Evolutionary conservation across 2,113 vertebrate species (phyloP).

Genomic region (Camelus dromedarius): DNA sequence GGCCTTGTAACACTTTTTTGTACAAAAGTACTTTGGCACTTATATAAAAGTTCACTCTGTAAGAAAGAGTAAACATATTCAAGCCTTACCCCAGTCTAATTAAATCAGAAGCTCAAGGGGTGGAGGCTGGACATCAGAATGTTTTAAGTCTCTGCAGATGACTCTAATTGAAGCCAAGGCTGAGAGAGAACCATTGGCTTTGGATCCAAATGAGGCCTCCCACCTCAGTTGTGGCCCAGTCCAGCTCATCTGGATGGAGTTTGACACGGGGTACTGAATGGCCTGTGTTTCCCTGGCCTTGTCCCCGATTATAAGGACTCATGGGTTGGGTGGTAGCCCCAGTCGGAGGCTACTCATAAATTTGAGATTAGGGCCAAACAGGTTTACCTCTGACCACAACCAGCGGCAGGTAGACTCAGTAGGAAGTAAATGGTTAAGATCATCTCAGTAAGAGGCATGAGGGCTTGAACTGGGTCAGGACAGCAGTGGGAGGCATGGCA

Average conservation of each 20-base stretch:
- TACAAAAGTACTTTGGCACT: not conserved
- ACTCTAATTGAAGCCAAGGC: not conserved
- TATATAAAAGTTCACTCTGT: not conserved
- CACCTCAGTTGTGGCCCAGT: not conserved
- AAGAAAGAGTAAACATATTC: not conserved
- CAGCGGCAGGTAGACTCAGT: not conserved
- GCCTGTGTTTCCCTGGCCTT: not conserved
- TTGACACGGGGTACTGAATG: not conserved
- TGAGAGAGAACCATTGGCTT: not conserved
- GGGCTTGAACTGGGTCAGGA: not conserved
- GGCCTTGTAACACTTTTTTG: not conserved
- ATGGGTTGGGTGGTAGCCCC: not conserved
- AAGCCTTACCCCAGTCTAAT: not conserved
- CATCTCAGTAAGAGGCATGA: not conserved
- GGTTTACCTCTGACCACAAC: not conserved
- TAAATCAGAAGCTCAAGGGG: not conserved
- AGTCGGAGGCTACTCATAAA: not conserved
- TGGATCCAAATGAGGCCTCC: not conserved
- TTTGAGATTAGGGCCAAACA: not conserved
- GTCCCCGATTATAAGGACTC: not conserved
- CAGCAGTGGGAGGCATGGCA: not conserved
- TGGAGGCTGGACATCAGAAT: not conserved
- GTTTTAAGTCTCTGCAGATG: not conserved
- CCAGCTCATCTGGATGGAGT: not conserved
- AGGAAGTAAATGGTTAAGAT: not conserved